Percentiles rank a stretch among this genome's conserved stretches.
Conservation (phyloP, 1,140 invertebrate species). For the Acromyrmex heyeri region DNA sequence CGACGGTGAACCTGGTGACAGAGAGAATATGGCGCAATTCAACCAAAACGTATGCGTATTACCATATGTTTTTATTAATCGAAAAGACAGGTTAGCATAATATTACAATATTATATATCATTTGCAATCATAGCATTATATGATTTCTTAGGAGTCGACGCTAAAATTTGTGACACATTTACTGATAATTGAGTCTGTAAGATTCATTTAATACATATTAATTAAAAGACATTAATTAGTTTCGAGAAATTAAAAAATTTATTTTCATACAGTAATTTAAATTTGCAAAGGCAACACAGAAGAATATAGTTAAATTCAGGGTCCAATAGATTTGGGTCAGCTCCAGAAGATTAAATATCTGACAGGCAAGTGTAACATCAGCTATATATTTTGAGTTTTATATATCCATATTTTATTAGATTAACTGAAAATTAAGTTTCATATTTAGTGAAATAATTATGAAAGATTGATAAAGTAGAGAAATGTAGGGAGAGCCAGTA, state of each 20-base stretch:
- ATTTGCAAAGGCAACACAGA: too few relatives aligned
- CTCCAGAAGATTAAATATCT: neutral
- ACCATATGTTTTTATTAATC: slow-evolving; percentile 68
- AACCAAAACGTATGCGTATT: slow-evolving; percentile 54
- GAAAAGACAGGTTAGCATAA: neutral
- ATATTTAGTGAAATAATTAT: neutral
- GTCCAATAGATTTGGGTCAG: too few relatives aligned
- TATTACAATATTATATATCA: neutral
- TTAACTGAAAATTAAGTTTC: neutral
- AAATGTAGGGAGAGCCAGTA: neutral
- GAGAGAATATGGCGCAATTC: slow-evolving; percentile 58
- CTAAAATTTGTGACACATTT: too few relatives aligned
- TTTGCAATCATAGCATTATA: neutral
- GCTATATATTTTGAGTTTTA: neutral
- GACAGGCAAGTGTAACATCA: neutral
- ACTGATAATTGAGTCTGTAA: too few relatives aligned
- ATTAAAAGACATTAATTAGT: too few relatives aligned
- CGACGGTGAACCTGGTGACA: neutral
- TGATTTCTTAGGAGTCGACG: too few relatives aligned
- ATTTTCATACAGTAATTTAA: too few relatives aligned
- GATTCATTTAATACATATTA: too few relatives aligned
- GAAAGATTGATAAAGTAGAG: neutral
- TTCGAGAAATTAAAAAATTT: too few relatives aligned
- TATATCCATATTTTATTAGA: neutral
- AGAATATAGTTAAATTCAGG: too few relatives aligned